Evolutionary conservation across 2,888 invertebrate genomes (phyloP).

Genomic region (Drosophila gaucha): DNA sequence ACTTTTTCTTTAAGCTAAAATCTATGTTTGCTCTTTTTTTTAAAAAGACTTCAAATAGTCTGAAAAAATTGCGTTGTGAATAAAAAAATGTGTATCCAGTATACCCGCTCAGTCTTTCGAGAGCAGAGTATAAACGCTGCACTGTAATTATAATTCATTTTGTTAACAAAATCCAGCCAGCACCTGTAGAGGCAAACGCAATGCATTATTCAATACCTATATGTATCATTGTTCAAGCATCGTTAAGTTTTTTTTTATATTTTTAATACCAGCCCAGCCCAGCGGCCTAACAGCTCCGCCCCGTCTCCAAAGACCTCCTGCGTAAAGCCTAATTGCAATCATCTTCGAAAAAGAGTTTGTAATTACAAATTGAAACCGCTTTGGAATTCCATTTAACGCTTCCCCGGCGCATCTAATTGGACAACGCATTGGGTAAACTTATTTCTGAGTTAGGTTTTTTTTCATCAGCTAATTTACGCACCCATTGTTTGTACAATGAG

Average conservation of each 20-base stretch:
- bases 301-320: slow-evolving; percentile 21
- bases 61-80: too few relatives aligned
- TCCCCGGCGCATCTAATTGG: slow-evolving; percentile 57
- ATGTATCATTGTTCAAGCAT: slow-evolving; percentile 47
- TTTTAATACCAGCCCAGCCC: slow-evolving; percentile 11
- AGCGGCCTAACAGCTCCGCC: slow-evolving; percentile 13
- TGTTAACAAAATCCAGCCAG: slow-evolving; percentile 64
- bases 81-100: too few relatives aligned
- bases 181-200: slow-evolving; percentile 10
- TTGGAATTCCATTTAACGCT: slow-evolving; percentile 50
- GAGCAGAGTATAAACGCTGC: neutral
- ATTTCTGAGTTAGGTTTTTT: slow-evolving; percentile 1
- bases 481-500: slow-evolving; percentile 42
- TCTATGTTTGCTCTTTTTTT: too few relatives aligned
- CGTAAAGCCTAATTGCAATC: slow-evolving; percentile 51
- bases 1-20: too few relatives aligned
- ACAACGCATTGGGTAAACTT: slow-evolving; percentile 12
- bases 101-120: neutral
- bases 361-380: slow-evolving; percentile 41
- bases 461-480: slow-evolving; percentile 27
- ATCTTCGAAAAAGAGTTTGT: slow-evolving; percentile 40
- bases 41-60: too few relatives aligned
- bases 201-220: slow-evolving; percentile 71
- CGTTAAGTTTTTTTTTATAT: slow-evolving; percentile 50
- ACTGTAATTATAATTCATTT: slow-evolving; percentile 49